Percentiles rank a stretch among this genome's conserved stretches.
These are phyloP conservation scores for Erpornis zantholeuca DNA, from an alignment of 2,113 vertebrate species.

Conservation along the genomic window DNA sequence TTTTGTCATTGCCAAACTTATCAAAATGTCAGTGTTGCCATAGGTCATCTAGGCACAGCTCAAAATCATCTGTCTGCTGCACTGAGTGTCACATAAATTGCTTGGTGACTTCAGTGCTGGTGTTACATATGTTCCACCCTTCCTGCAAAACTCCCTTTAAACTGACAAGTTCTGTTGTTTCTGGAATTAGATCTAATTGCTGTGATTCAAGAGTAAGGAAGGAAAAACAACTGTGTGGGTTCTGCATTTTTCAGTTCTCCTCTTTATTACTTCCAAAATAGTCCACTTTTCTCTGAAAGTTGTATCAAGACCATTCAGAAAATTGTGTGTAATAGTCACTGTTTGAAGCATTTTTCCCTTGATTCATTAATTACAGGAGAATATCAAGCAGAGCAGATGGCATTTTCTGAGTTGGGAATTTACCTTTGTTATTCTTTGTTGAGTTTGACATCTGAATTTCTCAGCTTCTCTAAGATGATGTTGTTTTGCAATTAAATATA, in stretches of 20 bases:
- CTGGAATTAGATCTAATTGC: neutral
- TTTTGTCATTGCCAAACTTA: neutral
- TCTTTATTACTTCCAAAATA: neutral
- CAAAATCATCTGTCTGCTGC: neutral
- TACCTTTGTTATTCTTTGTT: neutral
- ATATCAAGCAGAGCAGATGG: neutral
- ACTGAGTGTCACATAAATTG: neutral
- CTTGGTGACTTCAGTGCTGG: neutral
- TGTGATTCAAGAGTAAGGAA: neutral
- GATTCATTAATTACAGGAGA: neutral
- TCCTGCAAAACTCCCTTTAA: neutral
- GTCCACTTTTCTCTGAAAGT: neutral
- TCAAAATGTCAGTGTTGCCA: neutral
- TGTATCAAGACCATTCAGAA: neutral
- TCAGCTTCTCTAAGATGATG: neutral
- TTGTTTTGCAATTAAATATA: neutral
- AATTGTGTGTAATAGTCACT: neutral
- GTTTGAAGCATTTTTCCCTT: neutral
- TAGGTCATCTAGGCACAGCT: neutral
- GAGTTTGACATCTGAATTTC: neutral
- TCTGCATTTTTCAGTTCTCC: neutral
- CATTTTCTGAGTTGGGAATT: conserved; percentile 1
- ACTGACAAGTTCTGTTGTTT: neutral
- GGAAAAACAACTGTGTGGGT: neutral
- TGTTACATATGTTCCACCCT: neutral